phyloP scores from a whole-genome alignment of 2,888 invertebrate species.

The Cantharis flavilabris region DNA sequence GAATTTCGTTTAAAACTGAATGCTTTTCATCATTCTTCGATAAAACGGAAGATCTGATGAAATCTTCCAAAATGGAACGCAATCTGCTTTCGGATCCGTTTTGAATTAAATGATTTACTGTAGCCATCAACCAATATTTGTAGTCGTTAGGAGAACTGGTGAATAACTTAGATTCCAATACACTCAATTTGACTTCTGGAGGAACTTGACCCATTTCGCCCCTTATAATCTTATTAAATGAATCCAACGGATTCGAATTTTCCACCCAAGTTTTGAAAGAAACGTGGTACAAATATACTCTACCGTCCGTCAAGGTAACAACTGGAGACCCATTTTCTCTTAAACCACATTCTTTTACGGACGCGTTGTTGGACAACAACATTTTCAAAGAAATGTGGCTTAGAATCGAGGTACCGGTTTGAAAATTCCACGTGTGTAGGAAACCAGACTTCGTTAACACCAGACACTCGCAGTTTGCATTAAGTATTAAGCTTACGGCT shows the following conservation, averaged over 20 bases:
- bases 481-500: conserved; percentile 62
- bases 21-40: conserved; percentile 69
- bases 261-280: conserved; percentile 74
- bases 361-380: conserved; percentile 62
- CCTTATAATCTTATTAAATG: conserved; percentile 57
- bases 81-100: conserved; percentile 76
- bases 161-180: conserved; percentile 76
- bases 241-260: conserved; percentile 61
- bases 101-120: conserved; percentile 63
- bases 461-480: conserved; percentile 57
- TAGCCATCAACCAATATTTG: conserved; percentile 71
- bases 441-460: conserved; percentile 62
- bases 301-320: conserved; percentile 82
- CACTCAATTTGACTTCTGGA: conserved; percentile 61
- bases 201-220: conserved; percentile 48
- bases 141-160: conserved; percentile 75
- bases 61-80: conserved; percentile 74
- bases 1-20: conserved; percentile 74
- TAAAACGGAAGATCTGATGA: conserved; percentile 72
- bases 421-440: conserved; percentile 66
- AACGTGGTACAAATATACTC: conserved; percentile 79
- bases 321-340: conserved; percentile 73
- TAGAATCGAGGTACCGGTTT: conserved; percentile 56
- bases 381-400: conserved; percentile 66
- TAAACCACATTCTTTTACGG: conserved; percentile 64